Conservation (phyloP, 1,140 invertebrate genomes). For the Pseudomyrmex dendroicus region DNA sequence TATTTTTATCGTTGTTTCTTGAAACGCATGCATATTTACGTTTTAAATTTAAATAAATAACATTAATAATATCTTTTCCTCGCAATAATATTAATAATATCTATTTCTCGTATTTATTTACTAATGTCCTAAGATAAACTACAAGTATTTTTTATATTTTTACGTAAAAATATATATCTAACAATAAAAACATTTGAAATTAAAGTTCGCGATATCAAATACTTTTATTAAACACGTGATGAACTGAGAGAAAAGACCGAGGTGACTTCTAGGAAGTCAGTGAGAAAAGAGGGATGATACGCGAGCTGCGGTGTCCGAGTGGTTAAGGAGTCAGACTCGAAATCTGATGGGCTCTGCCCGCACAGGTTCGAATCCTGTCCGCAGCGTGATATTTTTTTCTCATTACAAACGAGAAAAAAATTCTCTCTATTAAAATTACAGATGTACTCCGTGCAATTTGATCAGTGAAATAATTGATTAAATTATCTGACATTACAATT, state of each 20-base stretch:
- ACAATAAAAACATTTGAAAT: neutral
- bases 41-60: neutral
- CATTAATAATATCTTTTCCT: neutral
- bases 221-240: fast-evolving
- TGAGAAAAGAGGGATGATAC: neutral
- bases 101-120: neutral
- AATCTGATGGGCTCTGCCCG: constrained; percentile 88
- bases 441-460: neutral
- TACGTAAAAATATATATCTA: neutral
- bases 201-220: constrained; percentile 1
- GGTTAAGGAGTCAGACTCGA: constrained; percentile 88
- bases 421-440: neutral
- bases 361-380: constrained; percentile 89
- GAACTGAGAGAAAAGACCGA: too few relatives aligned
- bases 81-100: neutral
- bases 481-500: too few relatives aligned
- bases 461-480: too few relatives aligned
- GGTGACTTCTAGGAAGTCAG: neutral
- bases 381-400: constrained; percentile 83
- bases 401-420: constrained; percentile 2
- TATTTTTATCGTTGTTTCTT: too few relatives aligned
- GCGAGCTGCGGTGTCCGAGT: constrained; percentile 84
- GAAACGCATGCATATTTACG: neutral
- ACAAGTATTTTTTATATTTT: neutral
- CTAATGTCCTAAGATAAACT: neutral